Base-by-base conservation (phyloP, 2,113 vertebrate genomes). In the Anser brachyrhynchus region DNA sequence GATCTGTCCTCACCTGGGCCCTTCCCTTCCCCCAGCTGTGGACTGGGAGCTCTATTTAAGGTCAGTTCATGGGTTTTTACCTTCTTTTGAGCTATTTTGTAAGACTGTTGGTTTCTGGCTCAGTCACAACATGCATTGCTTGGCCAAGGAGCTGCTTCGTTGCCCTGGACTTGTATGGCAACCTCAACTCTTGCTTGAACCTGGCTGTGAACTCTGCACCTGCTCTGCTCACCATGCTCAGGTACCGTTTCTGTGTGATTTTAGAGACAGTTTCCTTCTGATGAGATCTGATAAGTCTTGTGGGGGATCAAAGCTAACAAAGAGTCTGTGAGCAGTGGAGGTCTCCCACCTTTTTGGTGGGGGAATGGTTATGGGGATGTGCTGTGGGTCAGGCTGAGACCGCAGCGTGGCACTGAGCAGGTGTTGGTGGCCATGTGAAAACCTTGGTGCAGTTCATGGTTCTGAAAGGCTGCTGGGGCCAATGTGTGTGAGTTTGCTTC, bases 41-140 rank as follows among this genome's bases (percentile, higher is more conserved):
- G 66, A 18, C 20, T 20, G 11, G 57, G 51, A 90, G 14, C 64
- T 52, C 57, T 80, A 25, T 66, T 76, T 80, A 69, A 62, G 62
- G 46, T 87, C 58, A 72, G 28, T 28, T 28, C 10, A 11, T 51
- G 3, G 4, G 6, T 1, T 0, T 0, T 15, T 22, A 23, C 1
- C 0, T 0, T 0, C 0, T 26, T 49, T 1, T 17, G 2, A 13
- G 44, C 2, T 20, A 1, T 11, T 3, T 3, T 75, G 22, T 28
- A 6, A 28, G 8, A 19, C 3, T 49, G 16, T 9, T 5, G 1
- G 49, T 8, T 21, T 80, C 4, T 1, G 16, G 43, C 3, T 75
- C 5, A 15, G 39, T 19, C 1, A 2, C 7, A 29, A 69, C 0
- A 0, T 61, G 5, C 6, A 3, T 6, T 44, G 37, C 13, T 3